Conservation (phyloP, 2,113 vertebrate genomes). For the Zosterops japonicus region DNA sequence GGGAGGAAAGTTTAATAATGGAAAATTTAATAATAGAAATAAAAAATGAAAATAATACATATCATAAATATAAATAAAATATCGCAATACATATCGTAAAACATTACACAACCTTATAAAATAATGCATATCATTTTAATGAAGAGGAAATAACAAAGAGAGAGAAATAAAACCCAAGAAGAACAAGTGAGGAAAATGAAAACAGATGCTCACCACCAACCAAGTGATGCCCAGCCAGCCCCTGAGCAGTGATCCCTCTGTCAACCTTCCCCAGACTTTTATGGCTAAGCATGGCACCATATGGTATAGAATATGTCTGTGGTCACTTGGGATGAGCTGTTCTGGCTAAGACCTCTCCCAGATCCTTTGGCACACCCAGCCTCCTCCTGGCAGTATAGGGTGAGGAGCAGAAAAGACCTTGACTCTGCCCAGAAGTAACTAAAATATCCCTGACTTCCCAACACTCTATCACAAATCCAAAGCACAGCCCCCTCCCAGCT, state of each 20-base stretch:
- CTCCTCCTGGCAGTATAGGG: not conserved
- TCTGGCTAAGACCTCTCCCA: not conserved
- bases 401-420: not conserved
- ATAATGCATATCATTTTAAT: not conserved
- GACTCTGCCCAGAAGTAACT: not conserved
- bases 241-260: not conserved
- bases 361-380: not conserved
- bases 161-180: not conserved
- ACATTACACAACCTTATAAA: too few relatives aligned
- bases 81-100: too few relatives aligned
- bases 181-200: not conserved
- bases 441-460: not conserved
- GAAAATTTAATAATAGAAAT: not conserved
- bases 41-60: not conserved
- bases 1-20: not conserved
- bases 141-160: not conserved
- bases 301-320: not conserved
- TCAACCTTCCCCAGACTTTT: not conserved
- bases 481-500: not conserved
- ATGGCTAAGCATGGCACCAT: not conserved
- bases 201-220: not conserved
- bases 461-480: not conserved
- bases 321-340: not conserved
- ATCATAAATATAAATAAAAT: too few relatives aligned
- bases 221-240: not conserved